These are phyloP conservation scores for Agriotes lineatus DNA, from an alignment of 2,888 invertebrate species.

Conservation along the genomic window DNA sequence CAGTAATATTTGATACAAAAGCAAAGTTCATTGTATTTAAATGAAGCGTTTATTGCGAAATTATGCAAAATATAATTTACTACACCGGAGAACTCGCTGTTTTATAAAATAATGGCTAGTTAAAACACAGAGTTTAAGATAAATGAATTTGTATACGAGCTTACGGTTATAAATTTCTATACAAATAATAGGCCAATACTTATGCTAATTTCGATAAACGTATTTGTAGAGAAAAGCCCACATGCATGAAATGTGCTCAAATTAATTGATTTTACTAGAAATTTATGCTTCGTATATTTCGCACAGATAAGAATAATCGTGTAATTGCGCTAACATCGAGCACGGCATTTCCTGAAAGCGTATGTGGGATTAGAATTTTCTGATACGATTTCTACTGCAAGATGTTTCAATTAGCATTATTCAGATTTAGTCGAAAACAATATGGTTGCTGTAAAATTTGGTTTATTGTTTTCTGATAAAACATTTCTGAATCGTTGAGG, in stretches of 20 bases:
- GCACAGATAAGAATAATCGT: background rate
- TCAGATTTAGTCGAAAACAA: too few species aligned
- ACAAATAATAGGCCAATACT: slow-evolving; percentile 4
- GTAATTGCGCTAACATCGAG: background rate
- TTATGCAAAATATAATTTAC: slow-evolving; percentile 6
- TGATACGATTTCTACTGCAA: too few species aligned
- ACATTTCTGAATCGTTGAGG: too few species aligned
- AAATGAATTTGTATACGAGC: background rate
- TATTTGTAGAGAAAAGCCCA: slow-evolving; percentile 4
- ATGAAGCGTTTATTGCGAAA: background rate
- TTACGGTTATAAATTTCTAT: slow-evolving; percentile 7
- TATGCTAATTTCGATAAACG: slow-evolving; percentile 10
- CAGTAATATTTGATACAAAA: too few species aligned
- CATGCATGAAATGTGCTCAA: background rate
- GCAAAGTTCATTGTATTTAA: background rate
- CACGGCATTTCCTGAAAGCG: too few species aligned
- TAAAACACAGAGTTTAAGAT: slow-evolving; percentile 1
- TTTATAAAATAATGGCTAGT: slow-evolving; percentile 6
- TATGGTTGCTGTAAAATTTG: too few species aligned
- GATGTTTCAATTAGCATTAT: too few species aligned
- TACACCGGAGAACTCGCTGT: background rate
- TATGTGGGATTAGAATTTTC: too few species aligned
- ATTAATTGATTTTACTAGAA: slow-evolving; percentile 4
- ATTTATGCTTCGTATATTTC: slow-evolving; percentile 1
- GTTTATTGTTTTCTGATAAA: too few species aligned